Conservation (phyloP, 2,888 invertebrate genomes). For the Nemoura dubitans region DNA sequence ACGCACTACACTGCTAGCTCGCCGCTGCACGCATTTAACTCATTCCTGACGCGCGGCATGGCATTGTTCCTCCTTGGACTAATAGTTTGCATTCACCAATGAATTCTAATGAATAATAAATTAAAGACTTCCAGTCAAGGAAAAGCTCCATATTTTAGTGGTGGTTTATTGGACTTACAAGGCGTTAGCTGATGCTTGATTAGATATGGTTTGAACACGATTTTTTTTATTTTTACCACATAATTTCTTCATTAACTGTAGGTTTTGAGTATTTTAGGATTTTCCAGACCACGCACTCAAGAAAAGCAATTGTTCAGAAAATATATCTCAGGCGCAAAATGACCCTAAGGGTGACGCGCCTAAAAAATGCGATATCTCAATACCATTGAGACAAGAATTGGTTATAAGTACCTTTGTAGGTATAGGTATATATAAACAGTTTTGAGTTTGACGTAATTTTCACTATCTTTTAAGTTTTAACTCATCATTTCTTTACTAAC, state of each 20-base stretch:
- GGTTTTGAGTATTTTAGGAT: background rate
- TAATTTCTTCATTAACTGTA: background rate
- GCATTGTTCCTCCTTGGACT: background rate
- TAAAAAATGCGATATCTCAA: too few species aligned
- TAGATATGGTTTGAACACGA: background rate
- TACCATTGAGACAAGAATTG: too few species aligned
- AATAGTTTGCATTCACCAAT: background rate
- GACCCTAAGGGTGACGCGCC: too few species aligned
- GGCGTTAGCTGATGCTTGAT: background rate
- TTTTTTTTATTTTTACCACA: too few species aligned
- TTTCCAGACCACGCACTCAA: background rate
- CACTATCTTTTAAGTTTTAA: too few species aligned
- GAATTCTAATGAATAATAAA: background rate
- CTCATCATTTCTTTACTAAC: background rate
- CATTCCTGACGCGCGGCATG: background rate
- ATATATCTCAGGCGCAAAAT: too few species aligned
- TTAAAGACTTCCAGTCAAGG: background rate
- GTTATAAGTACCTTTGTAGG: too few species aligned
- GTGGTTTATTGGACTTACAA: background rate
- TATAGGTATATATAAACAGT: too few species aligned
- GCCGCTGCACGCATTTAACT: slow-evolving; percentile 1
- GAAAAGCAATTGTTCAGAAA: too few species aligned
- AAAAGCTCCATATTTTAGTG: background rate
- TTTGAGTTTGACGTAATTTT: too few species aligned
- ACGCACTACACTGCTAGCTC: background rate